Conservation (phyloP, 2,797 vertebrate species). For the Anguilla pacifica region DNA sequence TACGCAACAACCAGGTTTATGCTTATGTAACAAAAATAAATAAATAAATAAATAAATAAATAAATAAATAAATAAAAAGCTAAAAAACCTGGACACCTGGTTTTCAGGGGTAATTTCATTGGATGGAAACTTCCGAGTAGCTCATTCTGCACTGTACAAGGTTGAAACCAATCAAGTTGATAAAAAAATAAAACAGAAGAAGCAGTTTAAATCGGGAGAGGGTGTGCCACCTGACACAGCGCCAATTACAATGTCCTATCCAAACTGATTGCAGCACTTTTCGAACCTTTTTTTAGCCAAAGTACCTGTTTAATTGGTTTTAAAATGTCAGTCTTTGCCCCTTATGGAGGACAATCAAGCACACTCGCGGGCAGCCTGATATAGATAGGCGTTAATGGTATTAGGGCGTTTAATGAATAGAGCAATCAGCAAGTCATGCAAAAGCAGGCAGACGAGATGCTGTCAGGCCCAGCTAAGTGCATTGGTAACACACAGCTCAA, state of each 20-base stretch:
- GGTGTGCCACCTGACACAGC: background rate
- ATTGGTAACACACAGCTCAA: background rate
- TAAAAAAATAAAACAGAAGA: background rate
- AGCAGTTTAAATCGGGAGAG: background rate
- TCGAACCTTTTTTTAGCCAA: background rate
- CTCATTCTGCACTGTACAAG: too few species aligned
- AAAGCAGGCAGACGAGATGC: too few species aligned
- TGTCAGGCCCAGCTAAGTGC: background rate
- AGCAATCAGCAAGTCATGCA: background rate
- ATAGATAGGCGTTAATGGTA: background rate
- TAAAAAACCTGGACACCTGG: too few species aligned
- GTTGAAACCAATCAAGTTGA: background rate
- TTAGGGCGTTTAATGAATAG: background rate
- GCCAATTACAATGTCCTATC: slow-evolving; percentile 1
- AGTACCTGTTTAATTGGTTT: background rate
- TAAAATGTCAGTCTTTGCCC: background rate
- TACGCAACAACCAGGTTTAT: too few species aligned
- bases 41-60: too few species aligned
- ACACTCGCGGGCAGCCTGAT: background rate
- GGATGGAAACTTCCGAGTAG: too few species aligned
- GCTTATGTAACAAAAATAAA: too few species aligned
- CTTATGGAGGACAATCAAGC: background rate
- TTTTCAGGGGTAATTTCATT: too few species aligned
- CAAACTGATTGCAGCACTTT: background rate
- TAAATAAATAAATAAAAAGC: too few species aligned